phyloP scores from a whole-genome alignment of 2,888 invertebrate genomes.

The Ectemnius cavifrons region DNA sequence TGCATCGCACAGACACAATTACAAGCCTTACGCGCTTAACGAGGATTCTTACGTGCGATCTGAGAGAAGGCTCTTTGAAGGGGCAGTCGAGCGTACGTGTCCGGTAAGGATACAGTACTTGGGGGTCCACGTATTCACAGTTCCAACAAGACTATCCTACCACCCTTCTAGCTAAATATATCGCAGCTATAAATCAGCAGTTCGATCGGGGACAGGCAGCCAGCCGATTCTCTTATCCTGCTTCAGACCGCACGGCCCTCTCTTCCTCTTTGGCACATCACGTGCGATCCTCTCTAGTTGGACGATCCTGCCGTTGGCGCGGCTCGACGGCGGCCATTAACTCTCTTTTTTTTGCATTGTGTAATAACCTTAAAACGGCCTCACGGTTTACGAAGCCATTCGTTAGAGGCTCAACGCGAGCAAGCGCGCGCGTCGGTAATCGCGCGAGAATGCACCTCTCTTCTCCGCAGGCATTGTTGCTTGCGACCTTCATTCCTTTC shows the following conservation, averaged over 20 bases:
- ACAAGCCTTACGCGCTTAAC: conserved; percentile 23
- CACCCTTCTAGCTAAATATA: conserved; percentile 57
- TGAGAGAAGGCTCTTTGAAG: conserved; percentile 30
- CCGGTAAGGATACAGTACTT: conserved; percentile 18
- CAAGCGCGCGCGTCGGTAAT: conserved; percentile 55
- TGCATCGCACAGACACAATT: neutral
- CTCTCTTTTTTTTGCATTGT: conserved; percentile 66
- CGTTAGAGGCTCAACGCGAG: conserved; percentile 58
- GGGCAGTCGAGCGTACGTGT: conserved; percentile 11
- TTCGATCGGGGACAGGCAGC: conserved; percentile 72
- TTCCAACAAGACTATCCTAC: conserved; percentile 31
- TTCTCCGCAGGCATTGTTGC: conserved; percentile 67
- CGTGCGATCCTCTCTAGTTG: conserved; percentile 28
- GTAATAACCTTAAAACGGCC: conserved; percentile 70
- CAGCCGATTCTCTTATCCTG: conserved; percentile 24
- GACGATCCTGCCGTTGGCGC: conserved; percentile 42
- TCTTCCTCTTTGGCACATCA: conserved; percentile 20
- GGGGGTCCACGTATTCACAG: conserved; percentile 14
- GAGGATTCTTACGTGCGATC: conserved; percentile 43
- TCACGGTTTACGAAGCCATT: conserved; percentile 69
- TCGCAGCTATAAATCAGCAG: conserved; percentile 65
- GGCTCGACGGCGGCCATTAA: conserved; percentile 63
- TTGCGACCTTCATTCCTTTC: conserved; percentile 47
- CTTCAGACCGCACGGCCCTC: neutral
- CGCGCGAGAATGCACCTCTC: conserved; percentile 65